Evolutionary conservation across 2,113 vertebrate genomes (phyloP), one percentile per base, ranked within the genome.

Genomic region (Camarhynchus parvulus): DNA sequence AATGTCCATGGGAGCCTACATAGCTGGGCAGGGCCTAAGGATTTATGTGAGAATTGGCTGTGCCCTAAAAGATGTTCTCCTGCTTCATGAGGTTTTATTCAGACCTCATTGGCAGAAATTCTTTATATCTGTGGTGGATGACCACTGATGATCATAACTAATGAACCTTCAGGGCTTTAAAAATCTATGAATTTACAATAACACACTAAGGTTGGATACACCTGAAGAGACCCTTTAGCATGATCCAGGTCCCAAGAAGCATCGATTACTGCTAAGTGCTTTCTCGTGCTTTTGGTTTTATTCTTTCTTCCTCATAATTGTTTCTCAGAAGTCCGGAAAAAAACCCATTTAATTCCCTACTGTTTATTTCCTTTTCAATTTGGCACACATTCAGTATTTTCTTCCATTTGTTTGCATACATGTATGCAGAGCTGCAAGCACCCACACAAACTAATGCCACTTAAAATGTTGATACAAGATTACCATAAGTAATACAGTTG

Each of bases 401-500:
- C 50, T 92, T 90, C 47, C 12, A 44, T 74, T 88, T 92, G 50
- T 95, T 96, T 89, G 62, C 50, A 75, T 47, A 83, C n/a, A 78
- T 16, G 18, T 58, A 53, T 31, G 37, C 47, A 80, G 31, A 85
- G 12, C 44, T 92, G 58, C 49, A 41, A 89, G 66, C 39, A 79
- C 31, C 20, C 58, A 70, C 63, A 93, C n/a, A 91, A 95, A 89
- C 27, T 56, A n/a, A 44, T 41, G 55, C 62, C 72, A 75, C 41
- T 91, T 83, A 50, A 96, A 94, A 89, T 58, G 30, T 25, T 74
- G 81, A 89, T 94, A 89, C 13, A 33, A 80, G 55, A 94, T 90
- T 94, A 55, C 44, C n/a, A 11, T 59, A 92, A 88, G 44, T 87
- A 88, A 90, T 53, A 68, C 3, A 74, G n/a, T 61, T 85, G 25